Evolutionary conservation across 2,113 vertebrate species (phyloP), one percentile per base, ranked within the genome.

Genomic region (Sclerurus mexicanus): DNA sequence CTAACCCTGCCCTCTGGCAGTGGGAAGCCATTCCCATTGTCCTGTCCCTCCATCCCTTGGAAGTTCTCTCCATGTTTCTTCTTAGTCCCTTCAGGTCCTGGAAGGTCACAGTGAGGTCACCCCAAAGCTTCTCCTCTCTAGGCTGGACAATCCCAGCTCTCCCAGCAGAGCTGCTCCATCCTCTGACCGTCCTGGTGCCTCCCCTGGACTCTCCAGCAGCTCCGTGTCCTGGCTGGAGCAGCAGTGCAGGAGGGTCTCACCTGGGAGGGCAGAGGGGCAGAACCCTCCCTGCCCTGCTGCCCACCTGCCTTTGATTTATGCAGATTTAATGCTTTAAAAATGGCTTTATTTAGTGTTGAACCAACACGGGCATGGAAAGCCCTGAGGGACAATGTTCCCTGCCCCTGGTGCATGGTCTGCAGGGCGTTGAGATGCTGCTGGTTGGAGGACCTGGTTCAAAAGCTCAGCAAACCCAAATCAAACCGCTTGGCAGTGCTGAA

Each of bases 301-400:
- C 52, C 52, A 31, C 28, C 30, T 55, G 53, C 30, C 20, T 19
- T 20, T 55, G 53, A 31, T 31, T 63, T 11, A 16, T 10, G 55
- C 23, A 1, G 27, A 4, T 59, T 63, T 17, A 8, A 28, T 27
- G 21, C 73, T 64, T 87, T 31, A 28, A 30, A 28, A 27, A n/a
- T 60, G 3, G 16, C 6, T 60, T 56, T 59, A 7, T 42, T 52
- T 59, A 27, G 42, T 7, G 2, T n/a, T 47, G 21, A 28, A 6
- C 24, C 30, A 44, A 6, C 4, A 5, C 3, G 10, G 27, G 60
- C 1, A 0, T 42, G 69, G 60, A 37, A 44, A 21, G 13, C 7
- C n/a, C 4, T 3, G 8, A 17, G 49, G 62, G 66, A 37, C 44
- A 21, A 2, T 5, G 3, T 0, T 22, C 0, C 18, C 35, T 42